Evolutionary conservation across 2,113 vertebrate species (phyloP).

Genomic region (Lepus europaeus): DNA sequence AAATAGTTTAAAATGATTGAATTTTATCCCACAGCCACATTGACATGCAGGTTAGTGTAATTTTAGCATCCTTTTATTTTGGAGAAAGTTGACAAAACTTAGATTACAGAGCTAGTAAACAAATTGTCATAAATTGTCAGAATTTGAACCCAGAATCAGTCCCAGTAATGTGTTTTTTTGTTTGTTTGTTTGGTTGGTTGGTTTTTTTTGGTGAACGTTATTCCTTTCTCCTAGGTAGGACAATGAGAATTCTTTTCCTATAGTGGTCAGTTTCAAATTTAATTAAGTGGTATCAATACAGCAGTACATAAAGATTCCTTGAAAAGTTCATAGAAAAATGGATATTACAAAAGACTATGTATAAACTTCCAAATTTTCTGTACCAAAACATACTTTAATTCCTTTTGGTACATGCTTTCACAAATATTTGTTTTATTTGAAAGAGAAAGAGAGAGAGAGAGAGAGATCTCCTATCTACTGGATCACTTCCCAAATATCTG

Average conservation of each 20-base stretch:
- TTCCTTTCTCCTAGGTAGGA: background rate
- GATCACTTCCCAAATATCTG: too few species aligned
- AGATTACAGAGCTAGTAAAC: background rate
- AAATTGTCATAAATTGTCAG: background rate
- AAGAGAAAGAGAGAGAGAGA: too few species aligned
- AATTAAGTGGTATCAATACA: background rate
- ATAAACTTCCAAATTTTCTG: too few species aligned
- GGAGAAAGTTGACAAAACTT: background rate
- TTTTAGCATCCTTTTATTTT: background rate
- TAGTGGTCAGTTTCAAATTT: background rate
- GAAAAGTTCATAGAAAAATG: too few species aligned
- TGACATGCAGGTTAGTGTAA: background rate
- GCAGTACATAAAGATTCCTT: background rate
- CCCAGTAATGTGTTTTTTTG: background rate
- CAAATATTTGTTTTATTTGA: too few species aligned
- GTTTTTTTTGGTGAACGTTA: background rate
- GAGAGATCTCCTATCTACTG: too few species aligned
- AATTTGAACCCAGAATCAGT: background rate
- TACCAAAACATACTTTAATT: too few species aligned
- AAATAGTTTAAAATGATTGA: background rate
- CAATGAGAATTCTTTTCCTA: background rate
- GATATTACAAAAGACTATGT: too few species aligned
- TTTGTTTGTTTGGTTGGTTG: too few species aligned
- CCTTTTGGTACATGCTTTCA: too few species aligned
- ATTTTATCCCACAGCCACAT: background rate